Evolutionary conservation across 2,797 vertebrate genomes (phyloP).

Genomic region (Sorex maritimensis): DNA sequence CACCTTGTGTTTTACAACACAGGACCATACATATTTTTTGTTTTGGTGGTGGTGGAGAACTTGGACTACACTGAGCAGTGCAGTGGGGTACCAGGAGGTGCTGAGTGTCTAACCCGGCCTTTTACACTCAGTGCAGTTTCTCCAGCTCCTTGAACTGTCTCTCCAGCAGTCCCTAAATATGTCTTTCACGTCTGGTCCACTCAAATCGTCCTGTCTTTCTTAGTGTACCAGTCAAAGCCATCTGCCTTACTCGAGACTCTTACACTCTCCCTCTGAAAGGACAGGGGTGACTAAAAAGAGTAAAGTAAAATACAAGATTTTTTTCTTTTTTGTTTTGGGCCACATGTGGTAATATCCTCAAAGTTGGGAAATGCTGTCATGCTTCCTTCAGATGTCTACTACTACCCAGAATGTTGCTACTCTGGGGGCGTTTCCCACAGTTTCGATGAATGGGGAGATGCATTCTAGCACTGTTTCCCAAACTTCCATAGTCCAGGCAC

Average conservation of each 20-base stretch:
- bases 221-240: constrained; percentile 27
- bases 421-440: neutral
- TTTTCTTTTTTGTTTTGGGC: too few species aligned
- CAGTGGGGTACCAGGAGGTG: too few species aligned
- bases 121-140: too few species aligned
- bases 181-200: neutral
- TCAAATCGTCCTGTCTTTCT: neutral
- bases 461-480: neutral
- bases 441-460: constrained; percentile 10
- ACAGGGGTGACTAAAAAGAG: too few species aligned
- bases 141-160: too few species aligned
- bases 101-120: too few species aligned
- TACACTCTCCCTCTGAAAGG: neutral
- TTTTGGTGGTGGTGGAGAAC: too few species aligned
- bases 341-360: too few species aligned
- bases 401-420: neutral
- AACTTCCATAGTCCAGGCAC: neutral
- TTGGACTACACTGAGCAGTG: too few species aligned
- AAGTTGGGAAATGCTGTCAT: neutral
- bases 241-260: neutral
- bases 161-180: neutral
- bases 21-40: neutral
- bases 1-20: neutral
- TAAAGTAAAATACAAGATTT: too few species aligned
- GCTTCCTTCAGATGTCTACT: neutral